A percentile compares a stretch with the other conserved stretches of the same genome.
phyloP scores from a whole-genome alignment of 2,888 invertebrate species.

The Apodemia hepburni region DNA sequence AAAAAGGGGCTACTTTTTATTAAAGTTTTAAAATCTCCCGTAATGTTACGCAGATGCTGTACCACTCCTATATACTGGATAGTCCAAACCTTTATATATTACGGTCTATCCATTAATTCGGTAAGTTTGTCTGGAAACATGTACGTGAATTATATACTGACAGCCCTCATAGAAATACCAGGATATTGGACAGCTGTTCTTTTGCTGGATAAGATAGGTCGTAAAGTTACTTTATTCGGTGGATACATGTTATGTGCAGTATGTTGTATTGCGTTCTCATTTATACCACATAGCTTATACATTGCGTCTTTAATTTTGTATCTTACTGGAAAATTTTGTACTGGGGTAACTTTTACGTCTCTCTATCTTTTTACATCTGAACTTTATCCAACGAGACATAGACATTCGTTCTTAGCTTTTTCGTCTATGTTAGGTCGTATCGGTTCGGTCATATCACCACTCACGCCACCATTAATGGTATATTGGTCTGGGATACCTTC shows the following conservation, averaged over 20 bases:
- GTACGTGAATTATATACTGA: conserved; percentile 87
- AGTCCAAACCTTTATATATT: conserved; percentile 88
- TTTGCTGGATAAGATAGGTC: conserved; percentile 81
- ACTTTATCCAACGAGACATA: conserved; percentile 84
- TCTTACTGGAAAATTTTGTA: conserved; percentile 82
- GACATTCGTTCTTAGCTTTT: conserved; percentile 83
- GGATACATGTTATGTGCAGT: conserved; percentile 67
- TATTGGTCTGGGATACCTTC: conserved; percentile 69
- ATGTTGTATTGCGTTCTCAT: conserved; percentile 76
- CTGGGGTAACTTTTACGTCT: conserved; percentile 83
- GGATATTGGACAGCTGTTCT: conserved; percentile 83
- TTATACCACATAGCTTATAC: conserved; percentile 57
- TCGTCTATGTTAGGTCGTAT: conserved; percentile 87
- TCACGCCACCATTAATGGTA: conserved; percentile 82
- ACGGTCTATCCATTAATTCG: conserved; percentile 88
- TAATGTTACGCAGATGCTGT: conserved; percentile 78
- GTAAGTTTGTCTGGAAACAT: conserved; percentile 87
- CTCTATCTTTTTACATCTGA: conserved; percentile 86
- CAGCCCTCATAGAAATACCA: conserved; percentile 84
- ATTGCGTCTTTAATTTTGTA: conserved; percentile 62
- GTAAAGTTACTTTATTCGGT: conserved; percentile 57
- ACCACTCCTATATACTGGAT: conserved; percentile 90
- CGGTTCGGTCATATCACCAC: conserved; percentile 85
- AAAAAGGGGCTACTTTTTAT: conserved; percentile 43
- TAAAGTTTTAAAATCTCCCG: conserved; percentile 74